phyloP scores from a whole-genome alignment of 2,888 invertebrate species.

The Cephus sareptanus region DNA sequence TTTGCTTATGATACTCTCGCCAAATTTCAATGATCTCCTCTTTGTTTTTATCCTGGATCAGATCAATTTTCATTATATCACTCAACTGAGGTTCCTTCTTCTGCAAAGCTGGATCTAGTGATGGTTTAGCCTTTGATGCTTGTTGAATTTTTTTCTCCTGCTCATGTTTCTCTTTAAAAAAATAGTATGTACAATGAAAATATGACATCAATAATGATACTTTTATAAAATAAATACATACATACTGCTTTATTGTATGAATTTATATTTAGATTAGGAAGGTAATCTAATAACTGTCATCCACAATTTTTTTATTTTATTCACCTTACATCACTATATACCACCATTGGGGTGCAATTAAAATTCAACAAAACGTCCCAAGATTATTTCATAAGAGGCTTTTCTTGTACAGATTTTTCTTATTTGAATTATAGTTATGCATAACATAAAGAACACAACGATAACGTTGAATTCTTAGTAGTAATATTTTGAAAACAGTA shows the following conservation, averaged over 20 bases:
- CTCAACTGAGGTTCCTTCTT: constrained; percentile 64
- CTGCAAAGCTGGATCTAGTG: constrained; percentile 28
- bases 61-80: constrained; percentile 82
- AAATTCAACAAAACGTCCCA: no score
- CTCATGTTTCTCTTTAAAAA: constrained; percentile 51
- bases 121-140: constrained; percentile 45
- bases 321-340: no score
- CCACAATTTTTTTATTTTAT: no score
- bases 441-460: no score
- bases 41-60: constrained; percentile 76
- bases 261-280: background rate
- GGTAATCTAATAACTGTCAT: no score
- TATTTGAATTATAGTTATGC: no score
- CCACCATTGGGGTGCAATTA: no score
- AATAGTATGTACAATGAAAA: constrained; percentile 1
- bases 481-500: no score
- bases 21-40: constrained; percentile 82
- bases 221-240: constrained; percentile 1
- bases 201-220: constrained; percentile 11
- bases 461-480: no score
- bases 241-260: constrained; percentile 5
- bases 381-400: no score
- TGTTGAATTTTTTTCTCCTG: constrained; percentile 45
- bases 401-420: no score
- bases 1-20: constrained; percentile 82